Evolutionary conservation across 2,113 vertebrate species (phyloP).

Genomic region (Sula dactylatra): DNA sequence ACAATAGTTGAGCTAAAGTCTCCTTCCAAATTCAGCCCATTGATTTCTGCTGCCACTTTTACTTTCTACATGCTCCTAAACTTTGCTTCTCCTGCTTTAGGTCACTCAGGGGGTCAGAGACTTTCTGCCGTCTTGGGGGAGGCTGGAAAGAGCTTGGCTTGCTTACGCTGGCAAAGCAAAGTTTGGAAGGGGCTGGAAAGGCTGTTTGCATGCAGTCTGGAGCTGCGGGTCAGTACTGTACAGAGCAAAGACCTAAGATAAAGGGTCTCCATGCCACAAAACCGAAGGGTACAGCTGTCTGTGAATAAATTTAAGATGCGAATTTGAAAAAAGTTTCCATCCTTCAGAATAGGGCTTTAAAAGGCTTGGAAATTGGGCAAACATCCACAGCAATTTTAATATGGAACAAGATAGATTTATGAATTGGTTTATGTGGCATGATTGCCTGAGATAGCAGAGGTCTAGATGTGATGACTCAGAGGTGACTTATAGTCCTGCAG

Average conservation of each 20-base stretch:
- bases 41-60: background rate
- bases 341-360: background rate
- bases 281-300: background rate
- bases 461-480: conserved; percentile 3
- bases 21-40: background rate
- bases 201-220: background rate
- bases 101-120: background rate
- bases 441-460: conserved; percentile 6
- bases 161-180: background rate
- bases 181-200: background rate
- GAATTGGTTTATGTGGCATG: background rate
- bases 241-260: background rate
- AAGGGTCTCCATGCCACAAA: background rate
- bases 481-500: background rate
- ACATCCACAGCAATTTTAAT: background rate
- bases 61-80: background rate
- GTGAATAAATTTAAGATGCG: background rate
- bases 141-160: background rate
- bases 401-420: background rate
- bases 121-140: background rate
- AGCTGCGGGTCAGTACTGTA: too few relatives aligned
- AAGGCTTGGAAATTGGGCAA: background rate
- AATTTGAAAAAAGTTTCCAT: background rate
- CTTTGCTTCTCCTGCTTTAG: background rate
- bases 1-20: background rate